Evolutionary conservation across 2,888 invertebrate genomes (phyloP), one percentile per base, ranked within the genome.

Genomic region (Megastigmus dorsalis): DNA sequence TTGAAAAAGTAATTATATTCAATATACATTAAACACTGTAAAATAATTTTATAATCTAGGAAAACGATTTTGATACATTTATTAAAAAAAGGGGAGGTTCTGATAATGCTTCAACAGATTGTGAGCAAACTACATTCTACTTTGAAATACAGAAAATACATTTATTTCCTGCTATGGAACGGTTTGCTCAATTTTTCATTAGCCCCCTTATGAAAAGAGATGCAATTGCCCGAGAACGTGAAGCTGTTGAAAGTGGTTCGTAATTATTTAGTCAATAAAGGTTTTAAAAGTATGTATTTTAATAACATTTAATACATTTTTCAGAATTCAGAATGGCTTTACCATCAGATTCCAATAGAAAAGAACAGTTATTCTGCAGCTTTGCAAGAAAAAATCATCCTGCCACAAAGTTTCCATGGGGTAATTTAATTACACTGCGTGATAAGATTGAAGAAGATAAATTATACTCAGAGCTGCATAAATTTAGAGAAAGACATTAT

Each of bases 111-210:
- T 92, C 93, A 36, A 97, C 97, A 0, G 96, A 96, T 83, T 93
- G 93, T 86, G 97, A 97, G 87, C 91, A 92, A 82, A 97, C 97
- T 0, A 92, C 93, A 0, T 97, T 96, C 88, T 94, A 96, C 87
- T 97, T 97, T 88, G 96, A 96, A 85, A 93, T 96, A 78, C 93
- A 94, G 71, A 94, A 95, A 86, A 93, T 94, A 82, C 90, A 95
- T 86, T 90, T 97, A 26, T 89, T 90, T 0, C 91, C 92, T 62
- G 94, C 94, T 0, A 90, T 97, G 86, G 96, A 97, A 85, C 93
- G 92, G 88, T 97, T 97, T 89, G 93, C 96, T 50, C 95, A 96
- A 83, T 94, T 97, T 89, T 95, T 97, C 86, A 94, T 95, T 76
- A 90, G 92, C 43, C 97, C 97, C 0, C 90, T 97, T 48, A 93